These are phyloP conservation scores for Gracilinanus agilis DNA, from an alignment of 2,113 vertebrate species.

Conservation along the genomic window DNA sequence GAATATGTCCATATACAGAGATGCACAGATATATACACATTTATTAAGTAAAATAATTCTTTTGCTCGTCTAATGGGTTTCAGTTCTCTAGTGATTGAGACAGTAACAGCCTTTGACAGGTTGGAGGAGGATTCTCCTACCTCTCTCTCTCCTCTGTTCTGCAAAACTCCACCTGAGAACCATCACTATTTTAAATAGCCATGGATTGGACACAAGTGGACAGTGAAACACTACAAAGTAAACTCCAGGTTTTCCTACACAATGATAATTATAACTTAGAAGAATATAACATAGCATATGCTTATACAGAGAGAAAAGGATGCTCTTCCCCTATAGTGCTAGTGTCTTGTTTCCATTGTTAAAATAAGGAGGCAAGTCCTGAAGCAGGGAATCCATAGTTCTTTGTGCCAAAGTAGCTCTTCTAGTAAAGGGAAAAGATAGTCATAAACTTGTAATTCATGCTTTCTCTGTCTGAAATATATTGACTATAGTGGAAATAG, in stretches of 20 bases:
- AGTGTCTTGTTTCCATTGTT: neutral
- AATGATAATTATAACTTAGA: neutral
- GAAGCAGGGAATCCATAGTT: neutral
- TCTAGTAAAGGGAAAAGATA: constrained; percentile 11
- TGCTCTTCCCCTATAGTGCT: neutral
- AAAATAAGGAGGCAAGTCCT: neutral
- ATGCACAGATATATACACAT: neutral
- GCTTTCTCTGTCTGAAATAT: constrained; percentile 20
- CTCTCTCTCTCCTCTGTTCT: neutral
- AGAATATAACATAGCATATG: neutral
- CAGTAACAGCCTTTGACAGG: constrained; percentile 25
- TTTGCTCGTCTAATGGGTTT: constrained; percentile 3
- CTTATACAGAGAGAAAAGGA: neutral
- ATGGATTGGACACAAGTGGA: neutral
- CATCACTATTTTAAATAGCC: neutral
- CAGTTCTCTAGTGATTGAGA: constrained; percentile 36
- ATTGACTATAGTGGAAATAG: constrained; percentile 18
- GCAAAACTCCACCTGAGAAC: neutral
- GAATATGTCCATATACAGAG: neutral
- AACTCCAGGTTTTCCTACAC: neutral
- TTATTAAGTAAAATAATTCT: constrained; percentile 1
- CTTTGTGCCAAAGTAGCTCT: constrained; percentile 6
- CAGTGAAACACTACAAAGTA: neutral
- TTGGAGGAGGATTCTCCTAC: neutral
- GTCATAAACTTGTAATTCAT: neutral